A percentile compares a stretch with the other conserved stretches of the same genome.
Conservation (phyloP, 2,888 invertebrate genomes). For the Axea sp. region DNA sequence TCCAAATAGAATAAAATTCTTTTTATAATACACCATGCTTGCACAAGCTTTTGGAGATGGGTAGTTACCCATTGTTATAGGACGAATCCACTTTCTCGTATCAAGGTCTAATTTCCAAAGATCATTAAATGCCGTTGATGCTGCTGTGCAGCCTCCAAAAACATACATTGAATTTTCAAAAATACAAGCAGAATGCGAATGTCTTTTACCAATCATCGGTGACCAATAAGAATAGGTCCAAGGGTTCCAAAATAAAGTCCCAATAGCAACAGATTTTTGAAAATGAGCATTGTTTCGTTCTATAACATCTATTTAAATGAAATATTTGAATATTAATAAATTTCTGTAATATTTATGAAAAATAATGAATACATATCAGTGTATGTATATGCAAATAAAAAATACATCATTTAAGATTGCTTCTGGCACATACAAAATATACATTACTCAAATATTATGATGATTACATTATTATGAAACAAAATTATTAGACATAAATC, state of each 20-base stretch:
- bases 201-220: constrained; percentile 92
- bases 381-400: too few relatives aligned
- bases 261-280: constrained; percentile 87
- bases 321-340: too few relatives aligned
- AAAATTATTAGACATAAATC: too few relatives aligned
- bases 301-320: constrained; percentile 90
- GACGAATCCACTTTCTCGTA: constrained; percentile 90
- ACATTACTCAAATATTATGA: too few relatives aligned
- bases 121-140: constrained; percentile 97
- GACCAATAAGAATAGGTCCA: constrained; percentile 81
- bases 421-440: too few relatives aligned
- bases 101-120: constrained; percentile 96
- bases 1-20: constrained; percentile 92
- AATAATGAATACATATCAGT: too few relatives aligned
- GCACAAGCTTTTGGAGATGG: constrained; percentile 98
- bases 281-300: constrained; percentile 87
- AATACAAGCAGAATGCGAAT: constrained; percentile 94
- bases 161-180: constrained; percentile 94
- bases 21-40: constrained; percentile 92
- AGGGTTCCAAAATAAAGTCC: constrained; percentile 88
- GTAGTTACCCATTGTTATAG: constrained; percentile 91
- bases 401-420: too few relatives aligned
- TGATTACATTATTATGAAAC: too few relatives aligned
- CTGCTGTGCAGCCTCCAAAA: constrained; percentile 97
- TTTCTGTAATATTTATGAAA: too few relatives aligned